Conservation (phyloP, 2,797 vertebrate species). For the Okamejei kenojei region DNA sequence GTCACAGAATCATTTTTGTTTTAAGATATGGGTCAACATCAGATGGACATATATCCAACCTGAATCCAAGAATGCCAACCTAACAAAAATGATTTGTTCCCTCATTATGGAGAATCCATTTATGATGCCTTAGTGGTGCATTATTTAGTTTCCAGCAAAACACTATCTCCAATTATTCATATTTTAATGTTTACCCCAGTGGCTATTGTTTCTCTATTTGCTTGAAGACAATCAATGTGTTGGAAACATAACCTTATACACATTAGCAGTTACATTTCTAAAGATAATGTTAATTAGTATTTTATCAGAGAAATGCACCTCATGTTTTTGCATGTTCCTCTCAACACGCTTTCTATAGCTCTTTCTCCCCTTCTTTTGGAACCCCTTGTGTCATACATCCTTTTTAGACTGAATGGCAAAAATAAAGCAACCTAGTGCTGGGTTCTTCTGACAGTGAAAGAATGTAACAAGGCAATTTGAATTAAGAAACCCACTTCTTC, state of each 20-base stretch:
- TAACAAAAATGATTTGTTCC: constrained; percentile 12
- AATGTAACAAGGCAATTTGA: neutral
- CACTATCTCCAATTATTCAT: constrained; percentile 28
- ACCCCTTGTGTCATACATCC: neutral
- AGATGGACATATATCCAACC: constrained; percentile 4
- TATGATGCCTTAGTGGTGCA: constrained; percentile 15
- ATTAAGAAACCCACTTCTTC: neutral
- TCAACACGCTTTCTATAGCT: neutral
- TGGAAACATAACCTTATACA: neutral
- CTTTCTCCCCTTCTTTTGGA: neutral
- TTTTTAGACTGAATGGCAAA: neutral
- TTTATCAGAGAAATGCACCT: constrained; percentile 28
- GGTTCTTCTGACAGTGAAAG: neutral
- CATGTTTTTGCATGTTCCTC: neutral
- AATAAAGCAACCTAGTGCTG: neutral
- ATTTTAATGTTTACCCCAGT: constrained; percentile 35
- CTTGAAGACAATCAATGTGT: constrained; percentile 26
- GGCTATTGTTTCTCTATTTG: constrained; percentile 31
- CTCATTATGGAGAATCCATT: constrained; percentile 11
- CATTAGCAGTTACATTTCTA: neutral
- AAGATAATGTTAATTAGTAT: constrained; percentile 23
- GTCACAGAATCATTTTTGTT: constrained; percentile 25
- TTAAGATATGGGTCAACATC: constrained; percentile 16
- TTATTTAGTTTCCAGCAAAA: constrained; percentile 29
- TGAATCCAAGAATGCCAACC: neutral